Percentiles rank a stretch among this genome's conserved stretches.
phyloP scores from a whole-genome alignment of 2,797 vertebrate species.

The Pitangus sulphuratus region DNA sequence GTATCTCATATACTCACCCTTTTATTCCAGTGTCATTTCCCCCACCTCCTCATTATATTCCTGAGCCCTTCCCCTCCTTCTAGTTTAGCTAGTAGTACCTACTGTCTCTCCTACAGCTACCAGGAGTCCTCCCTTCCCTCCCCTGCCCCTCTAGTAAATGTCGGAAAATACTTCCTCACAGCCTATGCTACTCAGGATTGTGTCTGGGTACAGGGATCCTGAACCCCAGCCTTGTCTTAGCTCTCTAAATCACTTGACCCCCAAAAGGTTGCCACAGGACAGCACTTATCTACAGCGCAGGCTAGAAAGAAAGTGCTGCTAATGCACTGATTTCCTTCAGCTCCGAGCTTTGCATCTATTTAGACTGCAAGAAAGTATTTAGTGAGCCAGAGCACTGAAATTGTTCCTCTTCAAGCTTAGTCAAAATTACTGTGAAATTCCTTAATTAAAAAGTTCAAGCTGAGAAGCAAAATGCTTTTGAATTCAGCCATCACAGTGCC shows the following conservation, averaged over 20 bases:
- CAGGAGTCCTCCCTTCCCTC: neutral
- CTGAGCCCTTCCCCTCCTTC: conserved; percentile 53
- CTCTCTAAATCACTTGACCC: conserved; percentile 5
- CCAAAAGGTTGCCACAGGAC: conserved; percentile 4
- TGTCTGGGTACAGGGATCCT: neutral
- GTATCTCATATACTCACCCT: conserved; percentile 48
- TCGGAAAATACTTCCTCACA: conserved; percentile 3
- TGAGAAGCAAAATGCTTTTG: conserved; percentile 9
- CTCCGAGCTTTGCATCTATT: neutral
- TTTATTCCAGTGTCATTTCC: conserved; percentile 65
- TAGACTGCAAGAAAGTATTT: neutral
- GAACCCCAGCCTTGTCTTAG: neutral
- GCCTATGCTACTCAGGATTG: neutral
- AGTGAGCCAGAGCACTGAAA: neutral
- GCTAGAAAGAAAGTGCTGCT: neutral
- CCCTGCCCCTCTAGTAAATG: neutral
- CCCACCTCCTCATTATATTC: conserved; percentile 65
- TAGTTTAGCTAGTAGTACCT: conserved; percentile 25
- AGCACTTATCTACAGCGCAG: neutral
- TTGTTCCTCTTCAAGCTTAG: neutral
- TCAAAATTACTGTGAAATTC: conserved; percentile 3
- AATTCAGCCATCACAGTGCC: neutral
- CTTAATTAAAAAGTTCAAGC: conserved; percentile 40
- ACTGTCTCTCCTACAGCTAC: conserved; percentile 20
- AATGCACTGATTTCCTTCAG: neutral